Conservation (phyloP, 2,113 vertebrate species). For the Sarotherodon lohbergeri region DNA sequence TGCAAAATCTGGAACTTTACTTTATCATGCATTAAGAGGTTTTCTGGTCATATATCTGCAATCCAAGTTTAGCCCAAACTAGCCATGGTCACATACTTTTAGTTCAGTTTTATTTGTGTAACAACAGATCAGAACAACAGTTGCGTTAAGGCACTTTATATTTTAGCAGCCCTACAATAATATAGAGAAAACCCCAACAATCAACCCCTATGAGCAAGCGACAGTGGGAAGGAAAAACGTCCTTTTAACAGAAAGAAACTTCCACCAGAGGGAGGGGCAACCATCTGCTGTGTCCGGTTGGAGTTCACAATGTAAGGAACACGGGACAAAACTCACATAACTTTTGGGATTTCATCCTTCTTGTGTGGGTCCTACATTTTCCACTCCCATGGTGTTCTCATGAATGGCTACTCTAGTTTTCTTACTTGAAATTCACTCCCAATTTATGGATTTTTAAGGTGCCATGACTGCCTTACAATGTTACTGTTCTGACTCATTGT, state of each 20-base stretch:
- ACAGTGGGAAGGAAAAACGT: background rate
- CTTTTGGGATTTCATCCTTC: background rate
- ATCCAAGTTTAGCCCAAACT: background rate
- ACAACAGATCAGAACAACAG: background rate
- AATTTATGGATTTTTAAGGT: too few relatives aligned
- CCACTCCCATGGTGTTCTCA: background rate
- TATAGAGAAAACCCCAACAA: background rate
- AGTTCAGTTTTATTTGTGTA: background rate
- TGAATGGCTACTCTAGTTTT: too few relatives aligned
- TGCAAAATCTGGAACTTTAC: background rate
- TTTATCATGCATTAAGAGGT: background rate
- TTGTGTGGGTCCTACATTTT: too few relatives aligned
- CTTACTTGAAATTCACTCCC: too few relatives aligned
- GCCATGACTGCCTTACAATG: too few relatives aligned
- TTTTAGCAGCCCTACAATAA: background rate
- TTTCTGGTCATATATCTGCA: background rate
- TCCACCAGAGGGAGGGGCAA: background rate
- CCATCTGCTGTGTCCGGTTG: background rate
- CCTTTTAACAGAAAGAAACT: background rate
- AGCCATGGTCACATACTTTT: background rate
- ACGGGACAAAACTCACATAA: background rate
- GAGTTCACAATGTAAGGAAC: background rate
- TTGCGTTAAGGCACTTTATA: background rate
- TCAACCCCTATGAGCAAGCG: background rate
- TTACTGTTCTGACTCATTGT: too few relatives aligned